Evolutionary conservation across 53 echinoderm and acorn worm species (phyloP).

Genomic region (Actinopyga echinites): DNA sequence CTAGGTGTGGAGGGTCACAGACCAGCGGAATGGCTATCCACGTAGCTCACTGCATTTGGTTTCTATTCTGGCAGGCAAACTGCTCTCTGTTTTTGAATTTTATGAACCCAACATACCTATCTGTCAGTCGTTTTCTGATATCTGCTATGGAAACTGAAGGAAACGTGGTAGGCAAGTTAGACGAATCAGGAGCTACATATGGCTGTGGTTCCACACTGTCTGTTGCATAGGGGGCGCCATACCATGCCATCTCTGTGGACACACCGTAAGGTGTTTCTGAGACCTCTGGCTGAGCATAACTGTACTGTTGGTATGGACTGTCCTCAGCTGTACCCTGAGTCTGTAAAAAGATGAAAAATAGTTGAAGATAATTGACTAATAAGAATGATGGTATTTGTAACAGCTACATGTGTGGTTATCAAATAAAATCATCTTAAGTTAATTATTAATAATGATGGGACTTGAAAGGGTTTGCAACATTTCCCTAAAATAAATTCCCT

Average conservation of each 20-base stretch:
- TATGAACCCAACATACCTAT: constrained; percentile 62
- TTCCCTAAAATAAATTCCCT: too few relatives aligned
- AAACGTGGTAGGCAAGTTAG: constrained; percentile 64
- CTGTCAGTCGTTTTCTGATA: constrained; percentile 75
- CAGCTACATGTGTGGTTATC: too few relatives aligned
- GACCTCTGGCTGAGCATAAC: neutral
- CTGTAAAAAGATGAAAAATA: neutral
- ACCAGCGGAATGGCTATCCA: too few relatives aligned
- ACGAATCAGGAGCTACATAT: constrained; percentile 50
- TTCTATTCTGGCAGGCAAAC: too few relatives aligned
- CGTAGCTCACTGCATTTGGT: too few relatives aligned
- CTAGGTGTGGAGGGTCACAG: too few relatives aligned
- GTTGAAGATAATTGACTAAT: too few relatives aligned
- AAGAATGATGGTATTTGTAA: too few relatives aligned
- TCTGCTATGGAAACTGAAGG: constrained; percentile 69
- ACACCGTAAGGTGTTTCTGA: neutral
- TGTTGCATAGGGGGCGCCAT: neutral
- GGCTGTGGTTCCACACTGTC: constrained; percentile 5
- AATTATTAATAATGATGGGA: too few relatives aligned
- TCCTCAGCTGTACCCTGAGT: constrained; percentile 10
- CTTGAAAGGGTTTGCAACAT: too few relatives aligned
- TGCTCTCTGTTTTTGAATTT: too few relatives aligned
- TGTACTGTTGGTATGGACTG: constrained; percentile 32
- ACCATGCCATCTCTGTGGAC: constrained; percentile 4
- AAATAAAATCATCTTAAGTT: too few relatives aligned